phyloP scores from a whole-genome alignment of 2,888 invertebrate genomes.

The Abrostola triplasia region DNA sequence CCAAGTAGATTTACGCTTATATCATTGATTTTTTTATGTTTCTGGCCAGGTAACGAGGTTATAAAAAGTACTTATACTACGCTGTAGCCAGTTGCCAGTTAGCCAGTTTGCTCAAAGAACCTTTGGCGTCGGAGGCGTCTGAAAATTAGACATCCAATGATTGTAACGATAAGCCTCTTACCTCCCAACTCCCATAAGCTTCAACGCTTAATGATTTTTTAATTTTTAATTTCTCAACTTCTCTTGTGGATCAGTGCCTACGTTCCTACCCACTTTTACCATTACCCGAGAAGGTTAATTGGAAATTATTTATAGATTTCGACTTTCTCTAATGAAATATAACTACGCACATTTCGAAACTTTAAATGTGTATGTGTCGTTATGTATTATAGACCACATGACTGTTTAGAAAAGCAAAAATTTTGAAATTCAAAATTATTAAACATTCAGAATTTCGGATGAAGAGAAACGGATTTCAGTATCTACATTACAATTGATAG shows the following conservation, averaged over 20 bases:
- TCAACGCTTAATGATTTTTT: slow-evolving; percentile 48
- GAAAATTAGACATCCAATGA: slow-evolving; percentile 29
- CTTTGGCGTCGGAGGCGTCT: not conserved
- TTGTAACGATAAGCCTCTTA: slow-evolving; percentile 30
- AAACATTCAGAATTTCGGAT: too few species aligned
- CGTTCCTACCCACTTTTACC: not conserved
- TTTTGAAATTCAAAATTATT: too few species aligned
- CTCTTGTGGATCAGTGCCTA: not conserved
- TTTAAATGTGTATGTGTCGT: too few species aligned
- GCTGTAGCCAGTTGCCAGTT: not conserved
- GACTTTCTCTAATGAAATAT: too few species aligned
- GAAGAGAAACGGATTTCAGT: too few species aligned
- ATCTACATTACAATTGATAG: too few species aligned
- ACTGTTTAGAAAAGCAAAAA: too few species aligned
- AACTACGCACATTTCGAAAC: too few species aligned
- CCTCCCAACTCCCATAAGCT: slow-evolving; percentile 18
- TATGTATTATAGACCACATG: too few species aligned
- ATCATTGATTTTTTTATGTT: too few species aligned
- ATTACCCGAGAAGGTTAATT: not conserved
- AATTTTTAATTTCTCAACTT: slow-evolving; percentile 51
- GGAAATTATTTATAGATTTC: not conserved
- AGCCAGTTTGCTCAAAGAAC: not conserved
- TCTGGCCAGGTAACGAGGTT: not conserved
- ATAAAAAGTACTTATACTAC: not conserved
- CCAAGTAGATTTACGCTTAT: too few species aligned